Percentiles rank a stretch among this genome's conserved stretches.
phyloP scores from a whole-genome alignment of 2,113 vertebrate species.

The Paracanthobrama guichenoti region DNA sequence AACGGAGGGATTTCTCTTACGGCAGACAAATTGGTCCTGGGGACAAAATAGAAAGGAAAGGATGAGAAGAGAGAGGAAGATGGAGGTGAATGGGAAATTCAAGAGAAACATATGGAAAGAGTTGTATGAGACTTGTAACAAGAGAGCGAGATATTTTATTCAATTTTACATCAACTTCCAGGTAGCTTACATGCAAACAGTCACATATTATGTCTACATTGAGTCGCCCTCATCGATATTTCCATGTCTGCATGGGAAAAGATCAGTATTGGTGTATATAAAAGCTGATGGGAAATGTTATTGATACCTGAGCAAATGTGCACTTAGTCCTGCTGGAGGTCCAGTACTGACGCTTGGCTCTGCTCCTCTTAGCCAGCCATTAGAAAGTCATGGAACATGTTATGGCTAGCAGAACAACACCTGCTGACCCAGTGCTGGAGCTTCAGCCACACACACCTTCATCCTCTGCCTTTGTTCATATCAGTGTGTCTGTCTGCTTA shows the following conservation, averaged over 20 bases:
- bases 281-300: slow-evolving; percentile 52
- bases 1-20: slow-evolving; percentile 99
- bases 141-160: slow-evolving; percentile 27
- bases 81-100: slow-evolving; percentile 11
- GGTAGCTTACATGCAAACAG: not conserved
- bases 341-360: not conserved
- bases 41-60: slow-evolving; percentile 76
- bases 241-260: slow-evolving; percentile 4
- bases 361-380: not conserved
- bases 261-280: slow-evolving; percentile 32
- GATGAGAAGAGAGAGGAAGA: slow-evolving; percentile 73
- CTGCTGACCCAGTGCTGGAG: slow-evolving; percentile 33
- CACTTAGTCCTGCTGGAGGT: slow-evolving; percentile 44
- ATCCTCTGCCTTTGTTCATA: slow-evolving; percentile 36
- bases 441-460: slow-evolving; percentile 21
- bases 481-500: slow-evolving; percentile 33
- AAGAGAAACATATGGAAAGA: not conserved
- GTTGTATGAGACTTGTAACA: slow-evolving; percentile 16
- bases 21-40: slow-evolving; percentile 90
- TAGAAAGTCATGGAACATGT: slow-evolving; percentile 35
- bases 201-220: not conserved
- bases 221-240: slow-evolving; percentile 60
- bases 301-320: slow-evolving; percentile 42
- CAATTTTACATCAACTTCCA: not conserved
- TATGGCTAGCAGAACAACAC: slow-evolving; percentile 38